Percentiles rank a stretch among this genome's conserved stretches.
These are phyloP conservation scores for Actinia equina DNA, from an alignment of 64 coral and sea anemone genomes.

Conservation along the genomic window DNA sequence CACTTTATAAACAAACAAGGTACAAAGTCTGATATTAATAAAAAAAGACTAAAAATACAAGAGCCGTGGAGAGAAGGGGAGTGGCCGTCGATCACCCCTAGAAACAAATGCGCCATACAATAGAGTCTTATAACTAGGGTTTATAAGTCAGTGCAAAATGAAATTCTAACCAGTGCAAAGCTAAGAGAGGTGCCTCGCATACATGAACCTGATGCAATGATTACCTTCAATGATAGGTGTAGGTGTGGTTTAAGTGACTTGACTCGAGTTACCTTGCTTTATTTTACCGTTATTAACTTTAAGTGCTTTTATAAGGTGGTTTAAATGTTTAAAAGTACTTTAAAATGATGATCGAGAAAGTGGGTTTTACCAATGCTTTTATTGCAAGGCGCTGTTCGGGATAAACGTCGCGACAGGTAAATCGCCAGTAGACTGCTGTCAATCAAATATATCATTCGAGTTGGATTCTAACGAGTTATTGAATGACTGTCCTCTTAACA, in stretches of 20 bases:
- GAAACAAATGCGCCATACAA: not conserved
- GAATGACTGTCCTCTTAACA: too few relatives aligned
- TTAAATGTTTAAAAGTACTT: not conserved
- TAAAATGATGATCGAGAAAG: not conserved
- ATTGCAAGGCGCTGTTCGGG: not conserved
- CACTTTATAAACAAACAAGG: not conserved
- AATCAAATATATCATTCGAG: too few relatives aligned
- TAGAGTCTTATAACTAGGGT: not conserved
- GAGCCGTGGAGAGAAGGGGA: slow-evolving; percentile 37
- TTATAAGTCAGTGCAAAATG: not conserved
- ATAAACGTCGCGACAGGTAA: too few relatives aligned
- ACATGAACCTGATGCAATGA: slow-evolving; percentile 11
- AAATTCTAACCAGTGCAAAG: not conserved
- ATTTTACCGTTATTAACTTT: not conserved
- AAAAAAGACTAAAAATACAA: not conserved
- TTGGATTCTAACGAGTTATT: too few relatives aligned
- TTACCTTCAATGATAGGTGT: not conserved
- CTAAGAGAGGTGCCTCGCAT: slow-evolving; percentile 28
- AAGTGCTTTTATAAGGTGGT: not conserved
- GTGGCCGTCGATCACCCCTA: slow-evolving; percentile 19
- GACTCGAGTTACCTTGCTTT: not conserved
- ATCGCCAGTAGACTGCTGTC: too few relatives aligned
- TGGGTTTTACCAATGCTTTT: not conserved
- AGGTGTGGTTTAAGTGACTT: slow-evolving; percentile 1
- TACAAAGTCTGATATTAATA: not conserved